Evolutionary conservation across 2,888 invertebrate species (phyloP), one percentile per base, ranked within the genome.

Genomic region (Drosophila rellima): DNA sequence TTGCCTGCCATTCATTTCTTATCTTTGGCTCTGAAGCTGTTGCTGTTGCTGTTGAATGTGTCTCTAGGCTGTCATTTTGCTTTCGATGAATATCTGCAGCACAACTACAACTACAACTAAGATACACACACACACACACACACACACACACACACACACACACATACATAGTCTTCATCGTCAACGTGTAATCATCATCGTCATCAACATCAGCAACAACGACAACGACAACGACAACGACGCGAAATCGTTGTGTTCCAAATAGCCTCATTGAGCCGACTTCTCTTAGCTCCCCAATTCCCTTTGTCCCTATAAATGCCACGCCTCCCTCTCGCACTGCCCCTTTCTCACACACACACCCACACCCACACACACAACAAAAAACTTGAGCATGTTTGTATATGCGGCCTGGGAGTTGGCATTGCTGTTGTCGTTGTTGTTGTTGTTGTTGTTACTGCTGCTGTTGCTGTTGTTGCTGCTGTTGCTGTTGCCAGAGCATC

Each of bases 41-140:
- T 77, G 76, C 66, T 61, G 52, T 59, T 78, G 68, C 74, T 78
- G 82, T 77, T 85, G 90, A 91, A 91, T 92, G 91, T 92, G 91
- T 91, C 92, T 92, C 91, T 91, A 83, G 91, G 92, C 91, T 92
- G 91, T 92, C 91, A 91, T 91, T 91, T 91, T 88, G 90, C 91
- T 92, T 89, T 91, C 90, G 91, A 91, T 90, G 90, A 86, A 85
- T 89, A 91, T 91, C 90, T 89, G 74, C 63, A 71, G 67, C 57
- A 60, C 55, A 55, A 56, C 70, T 51, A 61, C 57, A 33, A 55
- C 48, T 44, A 33, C 48, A 40, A 40, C 35, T 18, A 20, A 55
- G 37, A 70, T 47, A 56, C 67, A 48, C 55, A 29, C 42, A 26
- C 31, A 18, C 47, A 39, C 39, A 50, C 48, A 60, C 35, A 37